A percentile compares a stretch with the other conserved stretches of the same genome.
phyloP scores from a whole-genome alignment of 2,888 invertebrate genomes.

The Aporophyla nigra region DNA sequence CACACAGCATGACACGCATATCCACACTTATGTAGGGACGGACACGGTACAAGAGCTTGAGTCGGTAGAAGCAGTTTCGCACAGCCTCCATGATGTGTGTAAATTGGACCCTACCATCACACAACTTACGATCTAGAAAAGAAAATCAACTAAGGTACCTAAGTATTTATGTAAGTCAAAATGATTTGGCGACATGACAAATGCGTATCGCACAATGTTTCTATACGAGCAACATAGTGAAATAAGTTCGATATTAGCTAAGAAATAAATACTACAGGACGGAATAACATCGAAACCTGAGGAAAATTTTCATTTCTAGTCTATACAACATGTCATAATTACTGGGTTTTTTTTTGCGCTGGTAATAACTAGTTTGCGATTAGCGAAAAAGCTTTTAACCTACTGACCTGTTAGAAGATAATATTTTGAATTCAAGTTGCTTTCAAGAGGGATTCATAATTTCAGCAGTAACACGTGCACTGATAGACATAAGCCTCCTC shows the following conservation, averaged over 20 bases:
- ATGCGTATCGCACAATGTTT: no score
- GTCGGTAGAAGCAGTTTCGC: no score
- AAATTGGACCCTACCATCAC: neutral
- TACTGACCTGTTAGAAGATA: neutral
- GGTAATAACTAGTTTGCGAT: neutral
- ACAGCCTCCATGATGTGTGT: no score
- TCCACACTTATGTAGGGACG: no score
- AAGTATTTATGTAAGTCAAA: neutral
- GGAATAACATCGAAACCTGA: neutral
- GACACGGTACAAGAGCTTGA: no score
- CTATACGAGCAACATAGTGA: no score
- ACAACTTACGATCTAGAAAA: neutral
- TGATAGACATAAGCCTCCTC: no score
- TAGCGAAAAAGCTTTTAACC: conserved; percentile 1
- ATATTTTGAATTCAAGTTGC: conserved; percentile 9
- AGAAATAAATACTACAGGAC: neutral
- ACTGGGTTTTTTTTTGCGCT: neutral
- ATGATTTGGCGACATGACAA: no score
- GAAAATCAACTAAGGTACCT: neutral
- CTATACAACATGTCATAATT: neutral
- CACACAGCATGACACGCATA: no score
- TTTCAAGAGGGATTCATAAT: neutral
- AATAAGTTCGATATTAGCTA: no score
- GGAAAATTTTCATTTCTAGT: neutral
- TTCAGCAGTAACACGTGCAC: no score